These are phyloP conservation scores for Pangasius larnaudii DNA, from an alignment of 2,797 vertebrate species.

Conservation along the genomic window DNA sequence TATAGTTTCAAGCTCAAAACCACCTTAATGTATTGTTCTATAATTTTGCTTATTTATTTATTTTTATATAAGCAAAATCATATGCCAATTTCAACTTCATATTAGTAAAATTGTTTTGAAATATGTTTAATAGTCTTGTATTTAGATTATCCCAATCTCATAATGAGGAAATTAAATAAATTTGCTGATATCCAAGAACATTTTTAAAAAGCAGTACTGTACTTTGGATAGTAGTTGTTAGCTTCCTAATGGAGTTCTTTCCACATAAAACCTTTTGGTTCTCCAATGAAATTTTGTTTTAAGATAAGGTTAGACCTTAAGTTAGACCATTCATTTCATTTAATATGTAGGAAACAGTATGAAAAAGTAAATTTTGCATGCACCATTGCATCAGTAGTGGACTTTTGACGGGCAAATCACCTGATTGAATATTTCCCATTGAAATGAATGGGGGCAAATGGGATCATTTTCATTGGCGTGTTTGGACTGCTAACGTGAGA, in stretches of 20 bases:
- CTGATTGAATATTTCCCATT: background rate
- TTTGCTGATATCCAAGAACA: background rate
- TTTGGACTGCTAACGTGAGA: background rate
- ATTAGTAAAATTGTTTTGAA: background rate
- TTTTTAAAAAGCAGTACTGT: background rate
- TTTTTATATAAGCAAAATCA: background rate
- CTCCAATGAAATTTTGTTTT: background rate
- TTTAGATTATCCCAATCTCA: background rate
- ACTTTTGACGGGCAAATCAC: background rate
- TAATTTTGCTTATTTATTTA: background rate
- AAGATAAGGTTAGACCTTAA: background rate
- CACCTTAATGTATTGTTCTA: background rate
- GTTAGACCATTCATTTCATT: background rate
- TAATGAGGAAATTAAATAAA: background rate
- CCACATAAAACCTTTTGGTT: background rate
- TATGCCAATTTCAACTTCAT: background rate
- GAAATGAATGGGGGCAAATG: background rate
- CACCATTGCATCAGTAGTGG: background rate
- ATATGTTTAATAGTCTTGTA: background rate
- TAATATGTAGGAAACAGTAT: background rate
- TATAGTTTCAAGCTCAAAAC: background rate
- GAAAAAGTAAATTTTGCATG: background rate
- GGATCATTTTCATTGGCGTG: background rate
- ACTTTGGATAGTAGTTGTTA: background rate
- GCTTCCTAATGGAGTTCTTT: background rate